Percentiles rank a stretch among this genome's conserved stretches.
These are phyloP conservation scores for Leptopilina clavipes DNA, from an alignment of 1,140 invertebrate species.

Conservation along the genomic window DNA sequence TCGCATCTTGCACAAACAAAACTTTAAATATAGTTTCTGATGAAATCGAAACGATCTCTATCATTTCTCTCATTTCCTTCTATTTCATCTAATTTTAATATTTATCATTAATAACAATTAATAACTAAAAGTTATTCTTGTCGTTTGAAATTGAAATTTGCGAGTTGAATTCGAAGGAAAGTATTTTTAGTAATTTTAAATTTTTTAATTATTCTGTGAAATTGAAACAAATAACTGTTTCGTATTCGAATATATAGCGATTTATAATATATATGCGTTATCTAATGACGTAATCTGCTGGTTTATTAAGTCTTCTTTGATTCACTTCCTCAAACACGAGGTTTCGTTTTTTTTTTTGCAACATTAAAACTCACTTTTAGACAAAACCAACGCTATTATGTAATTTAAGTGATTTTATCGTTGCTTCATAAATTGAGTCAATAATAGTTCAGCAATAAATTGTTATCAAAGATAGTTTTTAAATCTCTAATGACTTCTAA, in stretches of 20 bases:
- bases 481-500: no score
- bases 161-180: no score
- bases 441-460: neutral
- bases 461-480: neutral
- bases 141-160: no score
- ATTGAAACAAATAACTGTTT: no score
- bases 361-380: neutral
- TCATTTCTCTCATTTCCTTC: neutral
- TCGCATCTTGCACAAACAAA: slow-evolving; percentile 15
- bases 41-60: slow-evolving; percentile 40
- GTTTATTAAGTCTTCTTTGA: slow-evolving; percentile 26
- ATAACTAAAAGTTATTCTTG: no score
- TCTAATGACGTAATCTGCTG: slow-evolving; percentile 26
- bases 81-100: neutral
- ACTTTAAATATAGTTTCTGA: slow-evolving; percentile 25
- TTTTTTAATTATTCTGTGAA: no score
- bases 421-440: neutral
- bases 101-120: neutral
- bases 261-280: no score
- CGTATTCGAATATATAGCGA: no score
- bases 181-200: no score
- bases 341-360: slow-evolving; percentile 21
- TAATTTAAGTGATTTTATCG: neutral
- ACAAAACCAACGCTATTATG: neutral
- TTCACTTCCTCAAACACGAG: neutral